phyloP scores from a whole-genome alignment of 2,888 invertebrate species.

The Hyles lineata region DNA sequence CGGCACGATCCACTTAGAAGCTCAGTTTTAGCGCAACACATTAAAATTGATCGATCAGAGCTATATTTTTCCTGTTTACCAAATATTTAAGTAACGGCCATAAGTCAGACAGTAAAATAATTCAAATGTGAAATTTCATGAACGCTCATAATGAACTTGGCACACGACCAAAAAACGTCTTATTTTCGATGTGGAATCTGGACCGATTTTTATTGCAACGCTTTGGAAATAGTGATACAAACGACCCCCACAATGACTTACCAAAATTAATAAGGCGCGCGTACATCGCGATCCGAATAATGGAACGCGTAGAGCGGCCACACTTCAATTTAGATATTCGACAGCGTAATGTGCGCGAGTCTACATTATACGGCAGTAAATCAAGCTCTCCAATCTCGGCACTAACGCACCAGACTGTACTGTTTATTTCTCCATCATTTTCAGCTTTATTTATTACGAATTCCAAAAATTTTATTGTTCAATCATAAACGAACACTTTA shows the following conservation, averaged over 20 bases:
- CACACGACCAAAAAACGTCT: slow-evolving; percentile 84
- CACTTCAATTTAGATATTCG: slow-evolving; percentile 46
- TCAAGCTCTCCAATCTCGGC: slow-evolving; percentile 53
- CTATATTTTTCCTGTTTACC: slow-evolving; percentile 85
- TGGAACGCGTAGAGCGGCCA: slow-evolving; percentile 45
- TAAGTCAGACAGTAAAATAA: slow-evolving; percentile 85
- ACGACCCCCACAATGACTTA: slow-evolving; percentile 70
- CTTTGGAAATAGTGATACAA: slow-evolving; percentile 79
- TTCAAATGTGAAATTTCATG: slow-evolving; percentile 86
- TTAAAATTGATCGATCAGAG: slow-evolving; percentile 83
- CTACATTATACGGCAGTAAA: slow-evolving; percentile 52
- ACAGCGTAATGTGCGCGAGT: slow-evolving; percentile 46
- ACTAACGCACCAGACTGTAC: slow-evolving; percentile 51
- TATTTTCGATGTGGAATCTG: slow-evolving; percentile 85
- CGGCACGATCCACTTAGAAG: slow-evolving; percentile 75
- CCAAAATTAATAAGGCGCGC: slow-evolving; percentile 55
- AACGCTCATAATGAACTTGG: slow-evolving; percentile 86
- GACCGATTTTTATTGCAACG: slow-evolving; percentile 84
- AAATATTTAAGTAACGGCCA: slow-evolving; percentile 85
- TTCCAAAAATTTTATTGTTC: slow-evolving; percentile 68
- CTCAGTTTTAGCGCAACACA: slow-evolving; percentile 75
- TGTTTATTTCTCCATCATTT: slow-evolving; percentile 64
- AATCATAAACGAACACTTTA: slow-evolving; percentile 60
- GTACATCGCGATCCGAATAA: slow-evolving; percentile 35
- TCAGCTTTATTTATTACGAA: slow-evolving; percentile 67